A percentile compares a stretch with the other conserved stretches of the same genome.
Evolutionary conservation across 2,888 invertebrate species (phyloP).

Genomic region (Pinctada fucata): DNA sequence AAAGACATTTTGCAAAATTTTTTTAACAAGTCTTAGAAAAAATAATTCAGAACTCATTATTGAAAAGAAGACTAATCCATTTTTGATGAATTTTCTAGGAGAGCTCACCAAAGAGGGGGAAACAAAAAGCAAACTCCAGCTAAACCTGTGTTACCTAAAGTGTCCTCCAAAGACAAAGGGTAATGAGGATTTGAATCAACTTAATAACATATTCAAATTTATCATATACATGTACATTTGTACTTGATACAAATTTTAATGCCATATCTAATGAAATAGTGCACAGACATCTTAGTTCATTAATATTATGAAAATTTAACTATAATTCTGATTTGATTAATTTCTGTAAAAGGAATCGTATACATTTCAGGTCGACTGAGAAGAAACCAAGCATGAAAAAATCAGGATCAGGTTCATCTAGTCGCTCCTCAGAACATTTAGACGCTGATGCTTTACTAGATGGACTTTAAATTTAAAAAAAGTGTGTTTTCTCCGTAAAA

Average conservation of each 20-base stretch:
- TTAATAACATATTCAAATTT: not conserved
- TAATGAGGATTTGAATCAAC: constrained; percentile 1
- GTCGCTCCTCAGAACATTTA: constrained; percentile 40
- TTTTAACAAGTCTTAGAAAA: too few species aligned
- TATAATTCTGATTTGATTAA: not conserved
- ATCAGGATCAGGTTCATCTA: constrained; percentile 42
- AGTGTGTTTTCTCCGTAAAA: too few species aligned
- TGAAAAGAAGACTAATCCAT: too few species aligned
- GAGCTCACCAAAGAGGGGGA: constrained; percentile 41
- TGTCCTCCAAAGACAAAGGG: constrained; percentile 53
- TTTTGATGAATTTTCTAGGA: constrained; percentile 8
- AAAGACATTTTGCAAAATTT: too few species aligned
- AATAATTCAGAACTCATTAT: too few species aligned
- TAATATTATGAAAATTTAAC: too few species aligned
- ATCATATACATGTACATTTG: not conserved
- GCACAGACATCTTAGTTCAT: too few species aligned
- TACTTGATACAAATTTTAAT: not conserved
- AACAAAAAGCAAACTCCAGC: constrained; percentile 65
- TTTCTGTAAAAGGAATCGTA: not conserved
- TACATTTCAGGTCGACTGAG: constrained; percentile 12
- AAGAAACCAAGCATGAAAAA: constrained; percentile 42
- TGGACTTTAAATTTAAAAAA: constrained; percentile 21
- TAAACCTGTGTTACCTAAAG: constrained; percentile 66
- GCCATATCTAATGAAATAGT: not conserved
- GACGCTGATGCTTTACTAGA: constrained; percentile 51